A percentile compares a stretch with the other conserved stretches of the same genome.
These are phyloP conservation scores for Dermolepida albohirtum DNA, from an alignment of 2,888 invertebrate species.

Conservation along the genomic window DNA sequence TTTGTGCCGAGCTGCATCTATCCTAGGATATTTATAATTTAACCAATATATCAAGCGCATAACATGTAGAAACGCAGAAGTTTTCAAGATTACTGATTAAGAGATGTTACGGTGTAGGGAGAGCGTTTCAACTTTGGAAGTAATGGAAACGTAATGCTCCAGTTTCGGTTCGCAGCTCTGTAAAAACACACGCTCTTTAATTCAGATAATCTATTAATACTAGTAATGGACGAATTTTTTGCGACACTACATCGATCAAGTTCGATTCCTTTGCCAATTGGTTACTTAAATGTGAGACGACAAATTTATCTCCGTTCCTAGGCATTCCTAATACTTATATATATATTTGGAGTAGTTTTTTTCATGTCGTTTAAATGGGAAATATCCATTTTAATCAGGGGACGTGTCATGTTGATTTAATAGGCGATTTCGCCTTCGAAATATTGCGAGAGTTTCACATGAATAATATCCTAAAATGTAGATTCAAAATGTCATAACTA, in stretches of 20 bases:
- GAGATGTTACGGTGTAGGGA: background rate
- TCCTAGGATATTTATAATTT: too few species aligned
- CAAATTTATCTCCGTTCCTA: slow-evolving; percentile 1
- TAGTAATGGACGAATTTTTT: slow-evolving; percentile 16
- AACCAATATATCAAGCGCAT: too few species aligned
- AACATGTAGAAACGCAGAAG: background rate
- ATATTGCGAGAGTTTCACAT: too few species aligned
- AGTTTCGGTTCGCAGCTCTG: slow-evolving; percentile 4
- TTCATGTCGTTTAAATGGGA: background rate
- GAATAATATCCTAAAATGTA: too few species aligned
- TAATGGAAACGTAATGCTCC: slow-evolving; percentile 10
- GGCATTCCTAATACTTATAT: background rate
- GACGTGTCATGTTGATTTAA: background rate
- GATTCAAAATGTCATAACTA: too few species aligned
- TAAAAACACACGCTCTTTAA: slow-evolving; percentile 15
- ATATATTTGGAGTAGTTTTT: background rate
- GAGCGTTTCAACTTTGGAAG: slow-evolving; percentile 3
- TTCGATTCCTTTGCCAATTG: slow-evolving; percentile 22
- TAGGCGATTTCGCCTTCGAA: too few species aligned
- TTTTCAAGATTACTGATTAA: slow-evolving; percentile 4
- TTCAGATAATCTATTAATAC: slow-evolving; percentile 28
- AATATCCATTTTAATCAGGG: too few species aligned
- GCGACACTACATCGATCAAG: slow-evolving; percentile 19
- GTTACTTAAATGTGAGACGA: slow-evolving; percentile 25
- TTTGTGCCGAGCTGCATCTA: too few species aligned